Base-by-base conservation (phyloP, 2,888 invertebrate species). In the Trachelus stipa region DNA sequence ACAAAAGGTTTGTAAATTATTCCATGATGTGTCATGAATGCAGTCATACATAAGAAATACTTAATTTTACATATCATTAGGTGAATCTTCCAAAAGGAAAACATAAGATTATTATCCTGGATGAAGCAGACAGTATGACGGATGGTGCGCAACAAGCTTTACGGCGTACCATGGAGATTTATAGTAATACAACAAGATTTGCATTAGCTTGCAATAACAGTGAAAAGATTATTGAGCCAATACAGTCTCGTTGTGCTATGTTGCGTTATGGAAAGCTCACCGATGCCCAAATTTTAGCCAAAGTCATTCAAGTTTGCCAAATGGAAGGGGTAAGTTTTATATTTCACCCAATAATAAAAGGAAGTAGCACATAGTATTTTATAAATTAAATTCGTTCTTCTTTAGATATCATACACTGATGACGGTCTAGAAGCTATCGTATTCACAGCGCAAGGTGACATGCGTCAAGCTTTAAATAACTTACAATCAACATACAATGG, bases 61-160 rank as follows among this genome's bases (percentile, higher is more conserved):
- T 12, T 11, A 34, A 3, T 69, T 95, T 94, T 91, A 93, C 94
- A 12, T 94, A 93, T 85, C 92, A 93, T 86, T 93, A 96, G 94
- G 98, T 99, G 0, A 98, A 98, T 0, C 92, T 99, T 74, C 98
- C 98, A 0, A 93, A 95, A 30, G 98, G 98, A 0, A 93, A 95
- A 84, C 99, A 99, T 91, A 99, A 99, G 92, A 97, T 99, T 81
- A 96, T 99, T 77, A 98, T 99, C 86, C 92, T 99, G 40, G 99
- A 99, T 92, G 99, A 99, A 92, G 99, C 99, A 0, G 99, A 99
- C 92, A 95, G 98, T 90, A 99, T 99, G 99, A 99, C 99, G 0
- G 99, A 99, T 87, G 99, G 99, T 0, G 99, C 99, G 0, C 99
- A 99, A 91, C 99, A 99, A 91, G 99, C 99, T 0, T 92, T 99